Percentiles rank a stretch among this genome's conserved stretches.
Evolutionary conservation across 2,888 invertebrate genomes (phyloP).

Genomic region (Cantharis nigra): DNA sequence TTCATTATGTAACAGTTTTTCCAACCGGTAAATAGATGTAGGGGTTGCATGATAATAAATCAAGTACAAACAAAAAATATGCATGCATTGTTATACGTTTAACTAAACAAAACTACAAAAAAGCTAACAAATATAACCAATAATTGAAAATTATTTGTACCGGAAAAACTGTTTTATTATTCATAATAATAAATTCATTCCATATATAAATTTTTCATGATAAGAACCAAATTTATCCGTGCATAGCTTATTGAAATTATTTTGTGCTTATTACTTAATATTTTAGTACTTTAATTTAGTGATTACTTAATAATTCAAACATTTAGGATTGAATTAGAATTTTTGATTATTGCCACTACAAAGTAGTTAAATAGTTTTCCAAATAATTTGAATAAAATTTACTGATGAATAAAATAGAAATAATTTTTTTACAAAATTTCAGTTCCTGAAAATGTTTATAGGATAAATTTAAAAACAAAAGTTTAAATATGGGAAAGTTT

Average conservation of each 20-base stretch:
- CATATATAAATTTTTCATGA: not conserved
- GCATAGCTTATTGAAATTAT: not conserved
- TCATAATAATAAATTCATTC: not conserved
- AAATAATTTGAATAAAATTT: too few relatives aligned
- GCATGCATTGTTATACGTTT: not conserved
- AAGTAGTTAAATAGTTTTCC: too few relatives aligned
- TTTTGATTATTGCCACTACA: too few relatives aligned
- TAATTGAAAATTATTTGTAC: not conserved
- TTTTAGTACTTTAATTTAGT: not conserved
- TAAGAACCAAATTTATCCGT: not conserved
- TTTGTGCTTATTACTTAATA: not conserved
- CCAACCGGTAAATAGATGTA: not conserved
- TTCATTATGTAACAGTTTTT: not conserved
- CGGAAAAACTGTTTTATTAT: not conserved
- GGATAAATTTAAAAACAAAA: too few relatives aligned
- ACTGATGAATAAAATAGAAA: too few relatives aligned
- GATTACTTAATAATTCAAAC: too few relatives aligned
- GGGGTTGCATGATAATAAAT: not conserved
- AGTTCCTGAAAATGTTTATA: too few relatives aligned
- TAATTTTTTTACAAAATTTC: too few relatives aligned
- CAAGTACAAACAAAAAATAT: not conserved
- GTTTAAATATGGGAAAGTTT: too few relatives aligned
- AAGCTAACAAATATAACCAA: not conserved
- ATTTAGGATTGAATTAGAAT: too few relatives aligned
- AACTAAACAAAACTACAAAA: not conserved